phyloP scores from a whole-genome alignment of 2,888 invertebrate species.

The Urechis unicinctus region DNA sequence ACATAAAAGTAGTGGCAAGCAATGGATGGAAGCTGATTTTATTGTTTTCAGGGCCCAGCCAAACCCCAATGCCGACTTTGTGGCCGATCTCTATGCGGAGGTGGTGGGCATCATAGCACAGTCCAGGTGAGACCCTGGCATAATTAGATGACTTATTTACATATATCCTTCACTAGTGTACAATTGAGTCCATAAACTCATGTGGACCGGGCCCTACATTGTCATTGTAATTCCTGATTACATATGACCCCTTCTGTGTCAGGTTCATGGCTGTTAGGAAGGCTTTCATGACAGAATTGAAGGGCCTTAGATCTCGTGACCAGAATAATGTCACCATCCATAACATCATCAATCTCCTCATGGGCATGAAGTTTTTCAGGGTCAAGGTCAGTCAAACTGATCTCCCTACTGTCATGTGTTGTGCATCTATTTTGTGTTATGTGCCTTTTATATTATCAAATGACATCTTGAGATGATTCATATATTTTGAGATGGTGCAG shows the following conservation, averaged over 20 bases:
- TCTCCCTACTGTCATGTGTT: too few relatives aligned
- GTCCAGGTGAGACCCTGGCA: slow-evolving; percentile 59
- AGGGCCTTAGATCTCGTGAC: slow-evolving; percentile 74
- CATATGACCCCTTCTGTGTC: too few relatives aligned
- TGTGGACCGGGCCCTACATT: too few relatives aligned
- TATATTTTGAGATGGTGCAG: too few relatives aligned
- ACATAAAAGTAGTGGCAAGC: neutral
- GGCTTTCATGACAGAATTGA: slow-evolving; percentile 84
- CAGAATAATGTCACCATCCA: slow-evolving; percentile 72
- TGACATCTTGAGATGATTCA: too few relatives aligned
- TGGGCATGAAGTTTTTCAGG: slow-evolving; percentile 99
- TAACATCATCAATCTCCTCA: slow-evolving; percentile 90
- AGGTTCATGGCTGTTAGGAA: slow-evolving; percentile 88
- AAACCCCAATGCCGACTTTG: slow-evolving; percentile 87
- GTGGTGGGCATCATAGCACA: slow-evolving; percentile 93
- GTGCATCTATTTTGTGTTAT: too few relatives aligned
- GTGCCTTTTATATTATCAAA: too few relatives aligned
- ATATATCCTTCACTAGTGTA: too few relatives aligned
- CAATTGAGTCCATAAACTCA: too few relatives aligned
- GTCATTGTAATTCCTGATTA: too few relatives aligned
- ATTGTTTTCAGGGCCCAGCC: slow-evolving; percentile 71
- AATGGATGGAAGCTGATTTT: too few relatives aligned
- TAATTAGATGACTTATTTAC: too few relatives aligned
- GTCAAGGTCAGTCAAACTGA: slow-evolving; percentile 61
- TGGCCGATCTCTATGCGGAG: slow-evolving; percentile 97